phyloP scores from a whole-genome alignment of 2,113 vertebrate genomes.

The Struthio camelus region DNA sequence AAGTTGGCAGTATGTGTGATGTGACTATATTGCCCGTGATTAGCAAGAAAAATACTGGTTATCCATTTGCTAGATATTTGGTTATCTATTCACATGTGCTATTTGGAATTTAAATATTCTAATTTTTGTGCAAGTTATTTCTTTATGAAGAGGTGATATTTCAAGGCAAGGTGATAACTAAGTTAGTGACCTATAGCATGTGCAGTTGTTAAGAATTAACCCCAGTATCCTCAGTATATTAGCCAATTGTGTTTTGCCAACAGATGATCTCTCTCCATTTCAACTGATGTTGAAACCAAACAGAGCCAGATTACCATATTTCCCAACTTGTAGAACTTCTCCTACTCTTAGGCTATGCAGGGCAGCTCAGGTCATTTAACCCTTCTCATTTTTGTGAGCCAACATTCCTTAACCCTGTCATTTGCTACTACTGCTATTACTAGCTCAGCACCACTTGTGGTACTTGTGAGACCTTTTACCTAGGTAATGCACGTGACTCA shows the following conservation, averaged over 20 bases:
- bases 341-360: not conserved
- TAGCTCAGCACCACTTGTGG: not conserved
- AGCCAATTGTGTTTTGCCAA: not conserved
- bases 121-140: not conserved
- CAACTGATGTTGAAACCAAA: not conserved
- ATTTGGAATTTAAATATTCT: not conserved
- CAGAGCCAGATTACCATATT: fast-evolving
- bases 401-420: not conserved
- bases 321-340: not conserved
- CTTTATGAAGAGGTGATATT: not conserved
- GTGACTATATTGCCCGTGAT: not conserved
- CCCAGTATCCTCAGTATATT: not conserved
- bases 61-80: not conserved
- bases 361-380: not conserved
- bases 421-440: not conserved
- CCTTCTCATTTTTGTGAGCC: not conserved
- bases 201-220: not conserved
- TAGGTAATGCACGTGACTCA: not conserved
- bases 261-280: not conserved
- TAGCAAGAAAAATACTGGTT: not conserved
- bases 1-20: not conserved
- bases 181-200: not conserved
- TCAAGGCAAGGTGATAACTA: not conserved
- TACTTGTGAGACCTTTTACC: not conserved
- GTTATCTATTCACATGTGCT: not conserved